A percentile compares a stretch with the other conserved stretches of the same genome.
These are phyloP conservation scores for Artemia sinica DNA, from an alignment of 2,888 invertebrate species.

Conservation along the genomic window DNA sequence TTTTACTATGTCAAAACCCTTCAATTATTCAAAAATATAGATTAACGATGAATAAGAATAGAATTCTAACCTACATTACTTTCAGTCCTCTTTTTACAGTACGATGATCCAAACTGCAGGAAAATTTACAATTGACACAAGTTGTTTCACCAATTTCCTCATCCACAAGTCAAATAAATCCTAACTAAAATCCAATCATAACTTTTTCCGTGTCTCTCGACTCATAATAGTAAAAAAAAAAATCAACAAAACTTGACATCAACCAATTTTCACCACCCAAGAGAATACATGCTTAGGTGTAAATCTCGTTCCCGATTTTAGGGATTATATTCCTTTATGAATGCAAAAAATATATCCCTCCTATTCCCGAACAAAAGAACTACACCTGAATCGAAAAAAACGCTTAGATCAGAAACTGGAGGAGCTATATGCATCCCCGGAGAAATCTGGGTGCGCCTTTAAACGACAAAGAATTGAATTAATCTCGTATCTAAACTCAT, in stretches of 20 bases:
- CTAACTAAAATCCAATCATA: not conserved
- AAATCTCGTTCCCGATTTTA: too few species aligned
- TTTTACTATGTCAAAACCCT: too few species aligned
- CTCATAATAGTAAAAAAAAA: not conserved
- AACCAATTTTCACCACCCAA: not conserved
- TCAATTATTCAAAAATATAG: too few species aligned
- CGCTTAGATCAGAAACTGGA: constrained; percentile 12
- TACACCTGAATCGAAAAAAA: constrained; percentile 9
- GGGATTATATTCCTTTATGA: not conserved
- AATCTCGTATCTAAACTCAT: constrained; percentile 23
- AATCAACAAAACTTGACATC: constrained; percentile 12
- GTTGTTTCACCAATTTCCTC: too few species aligned
- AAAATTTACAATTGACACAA: too few species aligned
- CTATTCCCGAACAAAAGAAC: not conserved
- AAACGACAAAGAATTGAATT: constrained; percentile 19
- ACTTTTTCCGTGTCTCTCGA: constrained; percentile 3
- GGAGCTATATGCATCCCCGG: not conserved
- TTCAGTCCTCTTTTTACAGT: too few species aligned
- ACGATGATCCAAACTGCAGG: too few species aligned
- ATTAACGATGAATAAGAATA: too few species aligned
- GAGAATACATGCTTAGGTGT: too few species aligned
- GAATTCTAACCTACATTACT: too few species aligned
- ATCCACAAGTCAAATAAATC: not conserved
- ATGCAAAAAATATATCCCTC: constrained; percentile 9
- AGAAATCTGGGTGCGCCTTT: constrained; percentile 12